Conservation (phyloP, 1,140 invertebrate species). For the Drosophila bocki region DNA sequence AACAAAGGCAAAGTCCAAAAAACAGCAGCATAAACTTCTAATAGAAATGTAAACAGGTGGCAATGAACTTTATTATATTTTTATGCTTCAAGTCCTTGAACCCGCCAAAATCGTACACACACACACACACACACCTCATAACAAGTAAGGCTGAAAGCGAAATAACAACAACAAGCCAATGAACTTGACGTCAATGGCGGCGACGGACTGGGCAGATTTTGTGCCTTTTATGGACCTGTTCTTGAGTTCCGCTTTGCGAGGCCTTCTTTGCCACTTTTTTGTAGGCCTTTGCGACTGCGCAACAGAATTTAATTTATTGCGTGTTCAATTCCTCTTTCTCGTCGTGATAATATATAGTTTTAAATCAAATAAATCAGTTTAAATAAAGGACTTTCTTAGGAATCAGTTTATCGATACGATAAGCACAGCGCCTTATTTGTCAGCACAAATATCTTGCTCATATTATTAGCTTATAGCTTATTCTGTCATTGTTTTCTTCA, state of each 20-base stretch:
- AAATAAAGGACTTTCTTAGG: not conserved
- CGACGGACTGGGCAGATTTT: constrained; percentile 28
- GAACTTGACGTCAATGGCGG: constrained; percentile 77
- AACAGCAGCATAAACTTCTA: constrained; percentile 51
- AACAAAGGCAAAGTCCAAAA: constrained; percentile 28
- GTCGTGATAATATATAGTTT: constrained; percentile 1
- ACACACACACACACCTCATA: not conserved
- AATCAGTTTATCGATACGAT: not conserved
- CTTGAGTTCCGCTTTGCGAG: constrained; percentile 47
- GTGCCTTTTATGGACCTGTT: constrained; percentile 60
- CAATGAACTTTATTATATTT: constrained; percentile 81
- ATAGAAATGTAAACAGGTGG: constrained; percentile 76
- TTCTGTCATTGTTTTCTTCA: not conserved
- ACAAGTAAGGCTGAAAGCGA: constrained; percentile 18
- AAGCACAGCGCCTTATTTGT: not conserved
- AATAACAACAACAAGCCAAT: constrained; percentile 26
- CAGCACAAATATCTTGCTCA: not conserved
- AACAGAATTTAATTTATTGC: constrained; percentile 67
- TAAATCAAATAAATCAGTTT: not conserved
- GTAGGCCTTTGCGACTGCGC: constrained; percentile 51
- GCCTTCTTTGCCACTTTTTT: constrained; percentile 19
- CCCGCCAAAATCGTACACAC: constrained; percentile 50
- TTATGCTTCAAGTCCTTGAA: constrained; percentile 76
- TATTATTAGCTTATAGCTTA: no score
- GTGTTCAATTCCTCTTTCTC: constrained; percentile 37